Base-by-base conservation (phyloP, 2,888 invertebrate genomes). In the Eumacrocentrus americanus region DNA sequence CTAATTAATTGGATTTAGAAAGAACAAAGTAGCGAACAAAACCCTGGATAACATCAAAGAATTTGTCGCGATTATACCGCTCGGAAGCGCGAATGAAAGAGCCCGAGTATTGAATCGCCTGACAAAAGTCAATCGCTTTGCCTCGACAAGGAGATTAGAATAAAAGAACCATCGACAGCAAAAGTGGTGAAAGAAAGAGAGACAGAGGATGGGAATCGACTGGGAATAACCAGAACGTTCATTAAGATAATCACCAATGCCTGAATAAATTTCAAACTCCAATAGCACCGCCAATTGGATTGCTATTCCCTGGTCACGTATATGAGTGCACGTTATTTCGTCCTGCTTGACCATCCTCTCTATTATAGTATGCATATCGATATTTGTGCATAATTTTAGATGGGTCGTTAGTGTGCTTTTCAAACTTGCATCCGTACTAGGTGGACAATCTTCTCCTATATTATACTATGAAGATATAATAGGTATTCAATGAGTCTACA, bases 181-280 rank as follows among this genome's bases (percentile, higher is more conserved):
- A n/a, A n/a, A 62, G 44, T 35, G 37, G 55, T 25, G 23, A 2
- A 16, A 54, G 38, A 52, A 48, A 22, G 44, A 37, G 35, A 12
- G 16, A 47, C n/a, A 44, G 38, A 52, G 56, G 37, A 48, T 34
- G 60, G 35, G 47, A 54, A 59, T 40, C 48, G 54, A 54, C 34
- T 38, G 29, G 40, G 35, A 58, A 56, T 60, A 18, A 47, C 23
- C 46, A 58, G 62, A 56, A 63, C 62, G 64, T 71, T 68, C 71
- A 67, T 69, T 68, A 67, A 66, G 69, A 72, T 72, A 75, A 75
- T 75, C 70, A 70, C 67, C 60, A 61, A 61, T 66, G 70, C 69
- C 67, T 68, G 70, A 72, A 74, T 71, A 72, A 71, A 75, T 73
- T 73, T 64, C 63, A 56, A 64, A 59, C 44, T 59, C 50, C 62